Base-by-base conservation (phyloP, 2,797 vertebrate genomes). In the Numenius phaeopus region DNA sequence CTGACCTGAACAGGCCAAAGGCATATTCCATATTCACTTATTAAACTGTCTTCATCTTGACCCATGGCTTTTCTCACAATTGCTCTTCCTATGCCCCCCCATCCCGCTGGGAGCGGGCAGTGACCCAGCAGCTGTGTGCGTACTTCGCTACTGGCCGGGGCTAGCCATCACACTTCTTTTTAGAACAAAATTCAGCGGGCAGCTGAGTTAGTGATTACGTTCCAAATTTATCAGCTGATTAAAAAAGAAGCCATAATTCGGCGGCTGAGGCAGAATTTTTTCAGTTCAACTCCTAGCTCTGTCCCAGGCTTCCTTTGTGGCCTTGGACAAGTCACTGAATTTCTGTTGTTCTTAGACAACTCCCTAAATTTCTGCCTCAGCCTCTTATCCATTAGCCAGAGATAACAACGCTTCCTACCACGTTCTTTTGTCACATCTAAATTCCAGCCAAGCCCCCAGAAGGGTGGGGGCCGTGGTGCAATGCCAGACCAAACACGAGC, bases 81-180 rank as follows among this genome's bases (percentile, higher is more conserved):
- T 49, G 20, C 29, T 75, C 32, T 59, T 79, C 44, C 57, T 46
- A 4, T 58, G 32, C 21, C 11, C 19, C 46, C 32, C 10, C 8
- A 49, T 37, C 24, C 64, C 5, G 1, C 26, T 44, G 29, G n/a
- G 49, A 62, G 52, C 2, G 3, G 32, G 27, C 9, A 83, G 15
- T 10, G 44, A 75, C 6, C 0, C 10, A 79, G 58, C 8, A 67
- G 49, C 79, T 42, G 44, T 32, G 52, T 0, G 0, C 19, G n/a
- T 46, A 14, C 11, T 42, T 71, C 2, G 1, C 30, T 1, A 1
- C 78, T 66, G 40, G 32, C 22, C 6, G 1, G 18, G 52, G 19
- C 29, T 62, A 77, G 69, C 30, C 50, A 62, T 23, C 16, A 42
- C 10, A 6, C 5, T 20, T 50, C 9, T 37, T 76, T 75, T 52